Conservation (phyloP, 2,888 invertebrate species). For the Harmothoe impar region DNA sequence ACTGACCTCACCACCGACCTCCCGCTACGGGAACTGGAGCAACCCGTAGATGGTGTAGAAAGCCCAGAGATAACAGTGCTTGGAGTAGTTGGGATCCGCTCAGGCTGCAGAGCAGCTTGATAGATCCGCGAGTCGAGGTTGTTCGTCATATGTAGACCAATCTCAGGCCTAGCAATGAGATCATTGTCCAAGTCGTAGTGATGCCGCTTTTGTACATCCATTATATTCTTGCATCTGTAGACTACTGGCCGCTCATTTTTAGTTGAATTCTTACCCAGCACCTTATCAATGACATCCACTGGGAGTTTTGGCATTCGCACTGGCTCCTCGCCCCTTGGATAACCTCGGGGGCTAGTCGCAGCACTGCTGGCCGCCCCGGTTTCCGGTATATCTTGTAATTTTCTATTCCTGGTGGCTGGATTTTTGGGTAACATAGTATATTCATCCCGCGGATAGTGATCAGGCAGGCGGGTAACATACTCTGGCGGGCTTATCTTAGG, state of each 20-base stretch:
- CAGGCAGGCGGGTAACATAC: constrained; percentile 77
- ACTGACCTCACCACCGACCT: neutral
- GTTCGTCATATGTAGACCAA: constrained; percentile 73
- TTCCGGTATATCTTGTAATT: neutral
- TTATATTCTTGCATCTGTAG: constrained; percentile 79
- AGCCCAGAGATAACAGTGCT: constrained; percentile 41
- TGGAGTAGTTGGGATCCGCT: constrained; percentile 14
- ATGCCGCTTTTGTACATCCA: constrained; percentile 79
- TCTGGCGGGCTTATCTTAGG: constrained; percentile 74
- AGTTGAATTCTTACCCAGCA: constrained; percentile 66
- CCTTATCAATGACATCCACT: constrained; percentile 74
- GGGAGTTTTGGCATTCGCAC: constrained; percentile 76
- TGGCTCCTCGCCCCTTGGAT: neutral
- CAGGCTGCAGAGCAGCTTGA: constrained; percentile 54
- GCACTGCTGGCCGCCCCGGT: neutral
- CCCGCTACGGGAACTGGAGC: neutral
- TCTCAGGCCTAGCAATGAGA: constrained; percentile 74
- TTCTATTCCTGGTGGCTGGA: constrained; percentile 46
- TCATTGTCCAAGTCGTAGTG: constrained; percentile 74
- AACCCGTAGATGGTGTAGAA: neutral
- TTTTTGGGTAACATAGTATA: constrained; percentile 79
- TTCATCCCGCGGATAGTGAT: constrained; percentile 81
- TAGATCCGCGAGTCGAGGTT: constrained; percentile 66
- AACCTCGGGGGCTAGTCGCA: neutral
- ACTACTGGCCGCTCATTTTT: constrained; percentile 75